Evolutionary conservation across 1,140 invertebrate species (phyloP).

Genomic region (Hyles euphorbiae): DNA sequence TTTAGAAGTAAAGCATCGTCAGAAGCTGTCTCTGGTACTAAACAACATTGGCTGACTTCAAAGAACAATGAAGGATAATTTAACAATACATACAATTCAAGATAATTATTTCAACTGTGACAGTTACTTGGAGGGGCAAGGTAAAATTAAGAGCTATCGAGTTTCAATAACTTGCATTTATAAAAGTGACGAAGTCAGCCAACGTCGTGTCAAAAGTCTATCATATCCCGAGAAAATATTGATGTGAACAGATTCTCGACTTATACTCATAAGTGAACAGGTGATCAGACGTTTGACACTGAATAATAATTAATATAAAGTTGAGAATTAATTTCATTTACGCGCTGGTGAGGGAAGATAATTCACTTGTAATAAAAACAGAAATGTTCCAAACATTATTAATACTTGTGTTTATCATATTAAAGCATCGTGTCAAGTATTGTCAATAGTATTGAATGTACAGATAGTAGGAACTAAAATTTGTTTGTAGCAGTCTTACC

Average conservation of each 20-base stretch:
- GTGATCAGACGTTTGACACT: too few relatives aligned
- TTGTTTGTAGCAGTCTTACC: constrained; percentile 67
- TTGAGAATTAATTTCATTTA: too few relatives aligned
- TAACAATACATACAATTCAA: too few relatives aligned
- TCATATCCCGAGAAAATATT: neutral
- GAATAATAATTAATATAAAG: too few relatives aligned
- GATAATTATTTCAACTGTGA: too few relatives aligned
- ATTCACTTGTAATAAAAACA: neutral
- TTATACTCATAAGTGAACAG: too few relatives aligned
- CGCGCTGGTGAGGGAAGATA: too few relatives aligned
- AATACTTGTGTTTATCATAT: neutral
- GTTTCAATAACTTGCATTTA: neutral
- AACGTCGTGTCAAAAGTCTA: constrained; percentile 30
- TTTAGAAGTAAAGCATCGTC: constrained; percentile 46
- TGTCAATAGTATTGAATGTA: constrained; percentile 11
- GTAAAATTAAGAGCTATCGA: neutral
- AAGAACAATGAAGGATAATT: constrained; percentile 2
- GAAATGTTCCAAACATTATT: neutral
- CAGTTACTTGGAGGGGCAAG: too few relatives aligned
- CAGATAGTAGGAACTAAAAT: constrained; percentile 34
- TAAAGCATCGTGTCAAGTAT: neutral
- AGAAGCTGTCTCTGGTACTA: constrained; percentile 23
- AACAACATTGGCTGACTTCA: constrained; percentile 27
- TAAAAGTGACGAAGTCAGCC: constrained; percentile 26
- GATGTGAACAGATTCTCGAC: too few relatives aligned